Conservation (phyloP, 2,797 vertebrate species). For the Rhinoraja longicauda region DNA sequence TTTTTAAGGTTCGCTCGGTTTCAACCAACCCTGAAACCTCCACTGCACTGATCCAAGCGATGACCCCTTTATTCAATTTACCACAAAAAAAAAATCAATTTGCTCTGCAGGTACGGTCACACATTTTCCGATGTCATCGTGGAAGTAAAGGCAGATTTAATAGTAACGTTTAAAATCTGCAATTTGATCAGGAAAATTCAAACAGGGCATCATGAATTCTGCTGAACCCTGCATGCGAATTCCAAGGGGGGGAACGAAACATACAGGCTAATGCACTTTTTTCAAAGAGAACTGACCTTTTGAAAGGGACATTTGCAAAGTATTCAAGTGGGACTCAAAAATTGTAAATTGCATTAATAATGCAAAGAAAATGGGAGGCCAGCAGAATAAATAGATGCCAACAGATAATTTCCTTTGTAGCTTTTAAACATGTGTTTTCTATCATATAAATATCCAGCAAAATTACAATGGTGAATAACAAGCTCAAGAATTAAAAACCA, state of each 20-base stretch:
- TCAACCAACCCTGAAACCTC: background rate
- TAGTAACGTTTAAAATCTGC: background rate
- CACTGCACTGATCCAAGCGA: background rate
- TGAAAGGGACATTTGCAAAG: background rate
- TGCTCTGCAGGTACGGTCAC: background rate
- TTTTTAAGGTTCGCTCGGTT: background rate
- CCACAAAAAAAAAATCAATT: background rate
- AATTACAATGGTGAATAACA: background rate
- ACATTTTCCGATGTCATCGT: background rate
- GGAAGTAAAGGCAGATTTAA: background rate
- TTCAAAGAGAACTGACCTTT: background rate
- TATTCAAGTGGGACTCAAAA: background rate
- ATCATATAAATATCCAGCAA: conserved; percentile 12
- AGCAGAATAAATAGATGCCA: background rate
- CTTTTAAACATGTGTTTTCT: background rate
- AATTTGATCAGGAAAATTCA: background rate
- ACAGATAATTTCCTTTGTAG: background rate
- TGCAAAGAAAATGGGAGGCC: background rate
- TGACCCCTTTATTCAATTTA: background rate
- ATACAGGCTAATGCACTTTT: background rate
- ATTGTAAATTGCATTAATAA: background rate
- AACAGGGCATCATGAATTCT: background rate
- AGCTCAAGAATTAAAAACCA: background rate
- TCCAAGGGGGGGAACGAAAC: too few relatives aligned
- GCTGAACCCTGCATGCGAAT: background rate